Evolutionary conservation across 2,113 vertebrate species (phyloP), one percentile per base, ranked within the genome.

Genomic region (Rhinoderma darwinii): DNA sequence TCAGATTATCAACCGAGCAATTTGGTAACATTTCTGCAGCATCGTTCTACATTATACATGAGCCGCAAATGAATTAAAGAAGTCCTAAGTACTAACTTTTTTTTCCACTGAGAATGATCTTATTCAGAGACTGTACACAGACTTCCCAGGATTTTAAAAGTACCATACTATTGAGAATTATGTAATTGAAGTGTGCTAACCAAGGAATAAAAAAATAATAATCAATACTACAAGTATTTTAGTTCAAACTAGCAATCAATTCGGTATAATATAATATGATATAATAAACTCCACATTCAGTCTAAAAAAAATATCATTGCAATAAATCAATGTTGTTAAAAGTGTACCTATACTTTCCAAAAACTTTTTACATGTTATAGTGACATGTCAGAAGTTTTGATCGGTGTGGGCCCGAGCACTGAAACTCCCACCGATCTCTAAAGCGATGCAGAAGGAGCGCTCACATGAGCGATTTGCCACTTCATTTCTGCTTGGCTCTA

Each of bases 1-100:
- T 88, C 86, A 86, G 89, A 88, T 56, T 50, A 41, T 84, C 51
- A 82, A 77, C 75, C 30, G 39, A 88, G 86, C 87, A 77, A 77
- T 27, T 12, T 41, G 20, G 41, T 87, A 88, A 90, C 86, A 90
- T 84, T 82, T 87, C 88, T 88, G 56, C 39, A 89, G 83, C 88
- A 86, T 89, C 85, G 89, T 87, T 86, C 87, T 84, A 54, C 77
- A 83, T 90, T 90, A 88, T 78, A 74, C 27, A 88, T 37, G 66
- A 84, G 27, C 73, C 88, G 43, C 59, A 88, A 90, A 92, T 88
- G 10, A 89, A 90, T 84, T 82, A 85, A 89, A 27, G 12, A 90
- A 90, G 63, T 70, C 63, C 81, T 50, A 32, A 83, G 61, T 25
- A 83, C 81, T 70, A 68, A 83, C 43, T 70, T 70, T 43, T n/a